Evolutionary conservation across 2,888 invertebrate species (phyloP).

Genomic region (Synanthedon andrenaeformis): DNA sequence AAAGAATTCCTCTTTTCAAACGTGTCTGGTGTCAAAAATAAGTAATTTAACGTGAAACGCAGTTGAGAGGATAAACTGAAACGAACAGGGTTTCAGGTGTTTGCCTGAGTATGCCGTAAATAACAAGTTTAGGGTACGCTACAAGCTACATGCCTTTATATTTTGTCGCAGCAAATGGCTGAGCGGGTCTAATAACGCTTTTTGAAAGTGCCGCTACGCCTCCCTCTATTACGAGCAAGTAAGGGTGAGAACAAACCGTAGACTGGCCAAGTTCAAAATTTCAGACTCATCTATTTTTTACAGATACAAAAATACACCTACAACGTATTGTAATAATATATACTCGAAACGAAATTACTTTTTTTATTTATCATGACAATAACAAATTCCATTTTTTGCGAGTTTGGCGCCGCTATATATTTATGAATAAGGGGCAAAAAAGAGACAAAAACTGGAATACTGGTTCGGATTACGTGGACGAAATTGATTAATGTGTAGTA

Average conservation of each 20-base stretch:
- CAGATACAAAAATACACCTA: no score
- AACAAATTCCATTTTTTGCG: neutral
- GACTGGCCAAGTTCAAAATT: neutral
- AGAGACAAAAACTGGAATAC: conserved; percentile 12
- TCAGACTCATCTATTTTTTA: no score
- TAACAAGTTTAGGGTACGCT: neutral
- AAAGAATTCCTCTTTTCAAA: no score
- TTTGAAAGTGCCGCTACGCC: conserved; percentile 16
- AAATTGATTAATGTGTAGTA: conserved; percentile 20
- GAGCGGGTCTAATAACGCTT: conserved; percentile 20
- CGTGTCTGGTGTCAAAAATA: no score
- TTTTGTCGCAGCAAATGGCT: conserved; percentile 19
- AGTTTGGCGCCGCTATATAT: neutral
- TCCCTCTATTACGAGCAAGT: conserved; percentile 14
- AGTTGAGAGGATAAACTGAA: neutral
- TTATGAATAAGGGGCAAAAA: conserved; percentile 6
- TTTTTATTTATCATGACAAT: neutral
- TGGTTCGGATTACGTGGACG: conserved; percentile 16
- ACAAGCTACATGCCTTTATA: conserved; percentile 8
- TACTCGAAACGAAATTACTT: neutral
- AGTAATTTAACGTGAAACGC: neutral
- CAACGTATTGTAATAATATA: no score
- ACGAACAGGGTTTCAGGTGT: conserved; percentile 3
- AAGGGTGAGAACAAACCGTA: neutral
- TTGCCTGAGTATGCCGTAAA: neutral